Conservation (phyloP, 2,888 invertebrate genomes). For the Caenorhabditis sp. region DNA sequence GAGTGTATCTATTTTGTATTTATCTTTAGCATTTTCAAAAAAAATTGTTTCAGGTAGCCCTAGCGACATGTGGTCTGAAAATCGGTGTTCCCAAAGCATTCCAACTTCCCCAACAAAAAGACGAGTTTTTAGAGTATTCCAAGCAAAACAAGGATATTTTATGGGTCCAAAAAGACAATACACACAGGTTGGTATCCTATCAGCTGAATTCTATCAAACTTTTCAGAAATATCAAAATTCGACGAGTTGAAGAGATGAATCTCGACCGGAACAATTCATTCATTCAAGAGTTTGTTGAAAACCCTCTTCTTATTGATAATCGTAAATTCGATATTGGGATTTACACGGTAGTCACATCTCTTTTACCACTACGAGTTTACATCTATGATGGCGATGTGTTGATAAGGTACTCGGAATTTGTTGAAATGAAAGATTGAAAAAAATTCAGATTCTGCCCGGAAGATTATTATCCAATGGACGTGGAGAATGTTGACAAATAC, state of each 20-base stretch:
- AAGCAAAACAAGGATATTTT: constrained; percentile 77
- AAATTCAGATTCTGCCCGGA: constrained; percentile 82
- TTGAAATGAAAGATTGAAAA: neutral
- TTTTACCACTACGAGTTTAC: constrained; percentile 88
- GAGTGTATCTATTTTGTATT: too few relatives aligned
- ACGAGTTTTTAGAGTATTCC: constrained; percentile 74
- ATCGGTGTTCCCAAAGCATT: constrained; percentile 87
- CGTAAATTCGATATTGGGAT: constrained; percentile 96
- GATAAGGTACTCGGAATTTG: too few relatives aligned
- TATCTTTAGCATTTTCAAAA: too few relatives aligned
- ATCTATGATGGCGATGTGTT: constrained; percentile 88
- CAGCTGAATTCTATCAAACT: neutral
- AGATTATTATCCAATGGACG: constrained; percentile 89
- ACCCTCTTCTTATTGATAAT: constrained; percentile 87
- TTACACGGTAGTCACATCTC: constrained; percentile 87
- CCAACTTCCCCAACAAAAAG: constrained; percentile 81
- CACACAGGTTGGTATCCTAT: constrained; percentile 80
- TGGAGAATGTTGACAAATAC: constrained; percentile 83
- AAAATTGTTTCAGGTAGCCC: constrained; percentile 73
- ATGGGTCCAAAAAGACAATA: constrained; percentile 91
- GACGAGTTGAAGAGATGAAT: constrained; percentile 79
- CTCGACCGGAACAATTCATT: constrained; percentile 81
- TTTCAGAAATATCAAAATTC: constrained; percentile 77
- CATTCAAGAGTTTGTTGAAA: constrained; percentile 87
- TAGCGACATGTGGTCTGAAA: constrained; percentile 82